Base-by-base conservation (phyloP, 1,140 invertebrate species). In the Scaptomyza pallida region DNA sequence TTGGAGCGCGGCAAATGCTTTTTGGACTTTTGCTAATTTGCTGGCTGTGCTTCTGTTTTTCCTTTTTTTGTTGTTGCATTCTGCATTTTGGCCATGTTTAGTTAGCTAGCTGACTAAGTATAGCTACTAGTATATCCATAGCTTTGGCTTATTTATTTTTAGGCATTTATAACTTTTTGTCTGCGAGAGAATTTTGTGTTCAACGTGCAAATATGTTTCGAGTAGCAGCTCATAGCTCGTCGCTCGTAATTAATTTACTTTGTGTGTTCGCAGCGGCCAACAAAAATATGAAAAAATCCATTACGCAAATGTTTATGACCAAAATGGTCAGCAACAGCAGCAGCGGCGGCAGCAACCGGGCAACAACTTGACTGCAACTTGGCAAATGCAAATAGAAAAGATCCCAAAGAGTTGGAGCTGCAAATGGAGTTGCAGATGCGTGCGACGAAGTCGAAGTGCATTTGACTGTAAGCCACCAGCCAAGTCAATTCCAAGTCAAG, bases 301-400 rank as follows among this genome's bases (percentile, higher is more conserved):
- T 88, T 88, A 88, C 82, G 82, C 82, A 88, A 88, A 88, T 88
- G 82, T 88, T 88, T 88, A 88, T 88, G 82, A 86, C 82, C 82
- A 86, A 86, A 86, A 86, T 82, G 82, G 82, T 82, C 81, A 86
- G 82, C 64, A 47, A 44, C 41, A 48, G 76, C 47, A 13, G 59
- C 68, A 67, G 40, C n/a, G 43, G 48, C 33, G 23, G n/a, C 33
- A 35, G 75, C 43, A 16, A 40, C 70, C 47, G 45, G 72, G 17
- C 61, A 47, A 12, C 41, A 54, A 61, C 57, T 44, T 41, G 55
- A 15, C 50, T 17, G 30, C 56, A 52, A 52, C 30, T 50, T 16
- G 23, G 59, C 48, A 40, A 86, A 86, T 82, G 82, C 74, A 86
- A 86, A 86, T 86, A 86, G 82, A 88, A 86, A 86, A 80, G 80